phyloP scores from a whole-genome alignment of 2,888 invertebrate genomes.

The Celastrina argiolus region DNA sequence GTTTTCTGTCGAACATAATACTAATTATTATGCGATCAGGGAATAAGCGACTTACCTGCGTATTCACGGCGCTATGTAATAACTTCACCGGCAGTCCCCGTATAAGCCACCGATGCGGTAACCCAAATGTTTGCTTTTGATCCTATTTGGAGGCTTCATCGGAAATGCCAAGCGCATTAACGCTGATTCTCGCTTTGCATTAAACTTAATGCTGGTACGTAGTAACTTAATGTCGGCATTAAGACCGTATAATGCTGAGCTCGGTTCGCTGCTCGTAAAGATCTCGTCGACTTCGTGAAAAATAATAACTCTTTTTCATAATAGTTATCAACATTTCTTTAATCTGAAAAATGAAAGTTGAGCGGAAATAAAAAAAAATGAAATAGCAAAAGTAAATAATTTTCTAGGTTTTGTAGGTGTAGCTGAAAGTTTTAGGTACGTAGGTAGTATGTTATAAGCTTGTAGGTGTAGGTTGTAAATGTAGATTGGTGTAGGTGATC shows the following conservation, averaged over 20 bases:
- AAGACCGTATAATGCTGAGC: not conserved
- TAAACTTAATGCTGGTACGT: not conserved
- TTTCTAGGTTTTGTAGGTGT: no score
- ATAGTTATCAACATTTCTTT: no score
- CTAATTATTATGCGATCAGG: not conserved
- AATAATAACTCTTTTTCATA: no score
- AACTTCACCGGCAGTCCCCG: not conserved
- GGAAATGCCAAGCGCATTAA: not conserved
- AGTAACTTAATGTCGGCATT: not conserved
- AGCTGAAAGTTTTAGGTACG: no score
- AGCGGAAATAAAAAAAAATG: no score
- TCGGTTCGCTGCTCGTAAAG: no score
- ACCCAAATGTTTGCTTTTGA: constrained; percentile 3
- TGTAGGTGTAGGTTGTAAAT: no score
- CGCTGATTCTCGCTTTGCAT: not conserved
- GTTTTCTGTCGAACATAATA: not conserved
- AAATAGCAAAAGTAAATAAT: no score
- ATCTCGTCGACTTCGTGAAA: no score
- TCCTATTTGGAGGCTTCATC: not conserved
- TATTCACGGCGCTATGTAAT: not conserved
- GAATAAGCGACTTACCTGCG: not conserved
- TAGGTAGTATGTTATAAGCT: no score
- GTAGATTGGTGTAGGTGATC: no score
- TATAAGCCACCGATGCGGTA: not conserved
- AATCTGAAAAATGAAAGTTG: no score